Evolutionary conservation across 2,113 vertebrate species (phyloP).

Genomic region (Atlantisia rogersi): DNA sequence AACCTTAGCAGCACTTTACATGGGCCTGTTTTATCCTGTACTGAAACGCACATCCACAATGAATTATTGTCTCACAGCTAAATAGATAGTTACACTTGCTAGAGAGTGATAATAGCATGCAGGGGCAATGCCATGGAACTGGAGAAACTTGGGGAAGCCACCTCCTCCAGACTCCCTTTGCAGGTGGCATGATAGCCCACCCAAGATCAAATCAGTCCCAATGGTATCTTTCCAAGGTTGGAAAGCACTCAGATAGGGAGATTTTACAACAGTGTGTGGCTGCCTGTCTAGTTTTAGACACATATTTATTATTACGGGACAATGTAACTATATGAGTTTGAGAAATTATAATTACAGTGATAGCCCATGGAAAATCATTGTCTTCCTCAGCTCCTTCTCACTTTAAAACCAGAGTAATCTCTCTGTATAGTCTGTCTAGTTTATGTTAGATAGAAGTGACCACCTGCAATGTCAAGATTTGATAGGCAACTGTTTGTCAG

Average conservation of each 20-base stretch:
- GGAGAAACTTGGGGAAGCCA: background rate
- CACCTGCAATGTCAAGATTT: background rate
- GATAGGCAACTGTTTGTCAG: background rate
- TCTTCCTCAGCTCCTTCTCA: background rate
- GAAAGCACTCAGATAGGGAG: background rate
- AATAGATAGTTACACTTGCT: background rate
- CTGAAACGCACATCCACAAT: background rate
- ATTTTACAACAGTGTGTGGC: background rate
- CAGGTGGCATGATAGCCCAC: fast-evolving
- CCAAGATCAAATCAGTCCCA: background rate
- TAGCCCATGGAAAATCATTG: background rate
- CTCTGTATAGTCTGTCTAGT: background rate
- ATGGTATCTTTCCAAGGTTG: background rate
- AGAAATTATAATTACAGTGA: background rate
- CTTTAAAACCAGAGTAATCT: background rate
- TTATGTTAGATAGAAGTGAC: background rate
- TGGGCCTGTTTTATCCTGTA: background rate
- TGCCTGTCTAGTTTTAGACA: background rate
- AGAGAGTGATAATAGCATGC: background rate
- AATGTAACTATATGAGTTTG: background rate
- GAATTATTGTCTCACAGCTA: background rate
- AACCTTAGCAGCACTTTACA: background rate
- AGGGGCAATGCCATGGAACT: background rate
- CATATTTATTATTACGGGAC: background rate
- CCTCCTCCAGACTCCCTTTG: background rate